These are phyloP conservation scores for Corydoras sp. DNA, from an alignment of 2,113 vertebrate genomes.

Conservation along the genomic window DNA sequence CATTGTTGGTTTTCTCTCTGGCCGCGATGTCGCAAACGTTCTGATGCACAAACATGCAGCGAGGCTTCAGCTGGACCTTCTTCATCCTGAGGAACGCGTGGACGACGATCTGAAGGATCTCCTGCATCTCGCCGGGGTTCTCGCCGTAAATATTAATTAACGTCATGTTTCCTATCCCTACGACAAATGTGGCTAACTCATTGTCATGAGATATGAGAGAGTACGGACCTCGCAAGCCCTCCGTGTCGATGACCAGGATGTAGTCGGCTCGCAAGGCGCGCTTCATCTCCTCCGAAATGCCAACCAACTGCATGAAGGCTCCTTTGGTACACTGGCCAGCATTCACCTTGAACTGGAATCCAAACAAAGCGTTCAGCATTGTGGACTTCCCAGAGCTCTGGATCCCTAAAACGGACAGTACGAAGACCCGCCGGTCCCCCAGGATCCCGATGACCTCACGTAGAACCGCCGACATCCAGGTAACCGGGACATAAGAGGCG, in stretches of 20 bases:
- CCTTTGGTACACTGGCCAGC: slow-evolving; percentile 65
- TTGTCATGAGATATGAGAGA: not conserved
- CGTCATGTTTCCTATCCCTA: slow-evolving; percentile 54
- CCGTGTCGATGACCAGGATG: too few species aligned
- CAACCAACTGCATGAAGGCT: slow-evolving; percentile 56
- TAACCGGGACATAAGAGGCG: not conserved
- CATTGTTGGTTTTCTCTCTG: slow-evolving; percentile 57
- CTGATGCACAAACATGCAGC: slow-evolving; percentile 66
- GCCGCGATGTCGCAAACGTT: slow-evolving; percentile 57
- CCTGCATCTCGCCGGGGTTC: slow-evolving; percentile 49
- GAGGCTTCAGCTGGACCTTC: slow-evolving; percentile 51
- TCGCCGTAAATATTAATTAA: slow-evolving; percentile 62
- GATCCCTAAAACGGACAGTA: slow-evolving; percentile 42
- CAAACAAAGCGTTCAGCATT: slow-evolving; percentile 64
- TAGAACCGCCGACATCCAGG: not conserved
- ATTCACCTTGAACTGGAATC: slow-evolving; percentile 65
- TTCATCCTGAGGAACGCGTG: slow-evolving; percentile 56
- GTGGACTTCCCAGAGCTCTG: slow-evolving; percentile 73
- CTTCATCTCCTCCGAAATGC: slow-evolving; percentile 45
- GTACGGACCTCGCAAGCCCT: too few species aligned
- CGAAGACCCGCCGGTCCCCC: not conserved
- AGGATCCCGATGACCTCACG: not conserved
- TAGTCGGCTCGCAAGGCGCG: too few species aligned
- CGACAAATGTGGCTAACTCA: slow-evolving; percentile 49
- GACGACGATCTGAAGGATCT: not conserved